Evolutionary conservation across 2,113 vertebrate genomes (phyloP), one percentile per base, ranked within the genome.

Genomic region (Catagonus wagneri): DNA sequence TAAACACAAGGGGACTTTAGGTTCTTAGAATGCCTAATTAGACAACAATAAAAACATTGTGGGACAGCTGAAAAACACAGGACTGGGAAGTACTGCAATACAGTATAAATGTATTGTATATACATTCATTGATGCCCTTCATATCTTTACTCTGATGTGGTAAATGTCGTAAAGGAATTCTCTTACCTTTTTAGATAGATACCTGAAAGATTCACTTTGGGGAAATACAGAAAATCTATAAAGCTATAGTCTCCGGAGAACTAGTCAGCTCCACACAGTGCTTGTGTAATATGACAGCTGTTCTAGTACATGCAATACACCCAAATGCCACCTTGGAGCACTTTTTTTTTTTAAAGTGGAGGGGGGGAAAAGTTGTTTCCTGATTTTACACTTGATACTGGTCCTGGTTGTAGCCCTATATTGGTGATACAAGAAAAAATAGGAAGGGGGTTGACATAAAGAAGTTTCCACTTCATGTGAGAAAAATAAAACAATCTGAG

Each of bases 21-120:
- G 9, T 34, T 72, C 61, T 75, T 36, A 61, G 22, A 76, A 69
- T 76, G n/a, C 34, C 84, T 94, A 96, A 95, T 95, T 92, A 84
- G 65, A 74, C 0, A 29, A 54, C 16, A 93, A 56, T 68, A 83
- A 93, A 58, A 34, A 15, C 29, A 80, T 60, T 75, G 32, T 75
- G 27, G 0, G 15, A 29, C 66, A 52, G 23, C 4, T 90, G 32
- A 89, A 66, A 72, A 54, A 52, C 52, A 22, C 19, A 75, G 65
- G 10, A 50, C 23, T 34, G 12, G 7, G 1, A 71, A 79, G 9
- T 54, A 60, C 4, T 79, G 44, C 15, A 11, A 44, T 44, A 44
- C 44, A 44, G 44, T 44, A 44, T 44, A 8, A 44, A 44, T 44
- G 44, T 1, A 20, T 14, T 78, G 25, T 50, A 34, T 44, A 63